Evolutionary conservation across 2,113 vertebrate genomes (phyloP), one percentile per base, ranked within the genome.

Genomic region (Tychaedon coryphoeus): DNA sequence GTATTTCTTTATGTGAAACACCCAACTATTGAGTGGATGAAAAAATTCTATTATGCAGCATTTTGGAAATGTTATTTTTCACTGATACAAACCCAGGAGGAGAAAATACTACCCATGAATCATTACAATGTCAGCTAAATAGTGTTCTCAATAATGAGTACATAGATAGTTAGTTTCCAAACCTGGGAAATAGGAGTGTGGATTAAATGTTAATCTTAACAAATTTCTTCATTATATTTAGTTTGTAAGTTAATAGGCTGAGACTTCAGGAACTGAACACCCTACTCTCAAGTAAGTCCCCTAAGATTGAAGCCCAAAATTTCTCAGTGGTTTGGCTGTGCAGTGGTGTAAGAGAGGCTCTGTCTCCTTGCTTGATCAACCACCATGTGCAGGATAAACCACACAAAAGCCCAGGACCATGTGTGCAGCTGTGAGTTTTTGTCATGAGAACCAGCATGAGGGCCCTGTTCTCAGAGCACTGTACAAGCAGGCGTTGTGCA

Each of bases 281-380:
- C 20, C 24, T 42, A 8, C 20, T 5, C 14, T 34, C 74, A 93
- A 92, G 28, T 48, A 33, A 83, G 36, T 40, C 6, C 31, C 26
- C 33, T 56, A 22, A 69, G 67, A 54, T 31, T 23, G n/a, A 83
- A 58, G 22, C 29, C 75, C 8, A n/a, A 6, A n/a, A 91, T 83
- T 72, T 75, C 88, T 78, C 87, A 88, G 90, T 4, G 24, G 40
- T 87, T 88, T 95, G 84, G 47, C 86, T 74, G 50, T 82, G 48
- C 53, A 73, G 50, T 45, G 28, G 54, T 76, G 66, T 65, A 34
- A 64, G 88, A 82, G 69, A 84, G 67, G 50, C 76, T 96, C 57
- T 78, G 22, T 62, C 96, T 98, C 95, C 94, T 94, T 90, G 75
- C 61, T 95, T 33, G 9, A 93, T 91, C 58, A 86, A 71, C 86